Evolutionary conservation across 2,888 invertebrate genomes (phyloP).

Genomic region (Tetragnatha montana): DNA sequence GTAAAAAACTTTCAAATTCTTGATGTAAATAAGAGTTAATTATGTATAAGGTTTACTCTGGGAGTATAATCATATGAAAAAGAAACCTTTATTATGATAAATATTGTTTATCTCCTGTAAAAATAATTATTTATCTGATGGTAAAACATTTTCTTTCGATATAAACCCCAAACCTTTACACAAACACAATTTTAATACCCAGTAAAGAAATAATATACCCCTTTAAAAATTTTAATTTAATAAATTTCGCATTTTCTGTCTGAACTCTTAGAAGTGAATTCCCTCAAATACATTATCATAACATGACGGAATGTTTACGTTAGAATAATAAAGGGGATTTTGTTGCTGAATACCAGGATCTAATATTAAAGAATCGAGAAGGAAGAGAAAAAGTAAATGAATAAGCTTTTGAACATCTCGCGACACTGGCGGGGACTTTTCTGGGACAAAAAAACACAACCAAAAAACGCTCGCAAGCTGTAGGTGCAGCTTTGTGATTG

Average conservation of each 20-base stretch:
- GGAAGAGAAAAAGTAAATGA: conserved; percentile 25
- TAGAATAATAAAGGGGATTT: conserved; percentile 48
- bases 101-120: background rate
- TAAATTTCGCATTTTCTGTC: background rate
- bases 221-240: background rate
- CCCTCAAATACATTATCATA: conserved; percentile 35
- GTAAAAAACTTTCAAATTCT: no score
- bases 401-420: conserved; percentile 51
- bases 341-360: conserved; percentile 17
- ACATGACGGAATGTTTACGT: conserved; percentile 39
- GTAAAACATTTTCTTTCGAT: background rate
- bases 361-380: conserved; percentile 28
- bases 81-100: background rate
- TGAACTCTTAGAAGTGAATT: background rate
- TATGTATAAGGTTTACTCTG: no score
- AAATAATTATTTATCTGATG: background rate
- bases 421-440: conserved; percentile 36
- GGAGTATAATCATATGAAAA: background rate
- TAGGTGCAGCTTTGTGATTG: conserved; percentile 50
- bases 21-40: no score
- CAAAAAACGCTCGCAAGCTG: conserved; percentile 7
- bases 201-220: background rate
- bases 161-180: background rate
- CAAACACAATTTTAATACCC: background rate
- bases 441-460: conserved; percentile 7